Base-by-base conservation (phyloP, 1,140 invertebrate genomes). In the Agraylea sexmaculata region DNA sequence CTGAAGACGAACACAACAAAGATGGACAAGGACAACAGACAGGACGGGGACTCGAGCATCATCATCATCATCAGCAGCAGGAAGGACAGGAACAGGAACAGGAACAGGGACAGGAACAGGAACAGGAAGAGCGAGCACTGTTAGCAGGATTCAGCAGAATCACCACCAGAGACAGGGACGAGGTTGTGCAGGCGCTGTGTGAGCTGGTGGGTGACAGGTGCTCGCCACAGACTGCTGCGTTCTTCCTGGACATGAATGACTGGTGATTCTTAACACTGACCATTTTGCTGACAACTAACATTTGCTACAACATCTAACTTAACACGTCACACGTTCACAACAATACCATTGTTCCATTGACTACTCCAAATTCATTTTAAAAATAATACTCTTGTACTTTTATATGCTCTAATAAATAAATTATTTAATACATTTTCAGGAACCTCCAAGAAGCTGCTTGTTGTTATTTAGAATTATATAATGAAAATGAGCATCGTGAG, bases 401-500 rank as follows among this genome's bases (percentile, higher is more conserved):
- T 39, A n/a, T 34, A 22, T n/a, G 36, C n/a, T 32, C 13, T 3
- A 30, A 49, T 41, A 8, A 23, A 28, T 51, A 17, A 18, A 19
- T 11, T 29, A 28, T 34, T 22, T 23, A 19, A 34, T 43, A 23
- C 33, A 40, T 51, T 71, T 72, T 42, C 56, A 94, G 90, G 90
- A 97, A 96, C 66, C 67, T 97, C 32, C 91, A 96, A 69, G 87
- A 86, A 47, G 92, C 92, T 32, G 79, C 96, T 51, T 85, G 92
- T 64, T 88, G 89, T 50, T 96, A 95, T 59, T 85, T 94, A 70
- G 93, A 97, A 64, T 35, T 64, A 57, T 49, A 64, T 52, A 44
- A 49, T 58, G 43, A 44, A 51, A 57, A 35, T 51, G 62, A 18
- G 47, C 47, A 20, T 59, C 59, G 41, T 59, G 59, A 40, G 46